Evolutionary conservation across 2,888 invertebrate species (phyloP).

Genomic region (Magallana nippona): DNA sequence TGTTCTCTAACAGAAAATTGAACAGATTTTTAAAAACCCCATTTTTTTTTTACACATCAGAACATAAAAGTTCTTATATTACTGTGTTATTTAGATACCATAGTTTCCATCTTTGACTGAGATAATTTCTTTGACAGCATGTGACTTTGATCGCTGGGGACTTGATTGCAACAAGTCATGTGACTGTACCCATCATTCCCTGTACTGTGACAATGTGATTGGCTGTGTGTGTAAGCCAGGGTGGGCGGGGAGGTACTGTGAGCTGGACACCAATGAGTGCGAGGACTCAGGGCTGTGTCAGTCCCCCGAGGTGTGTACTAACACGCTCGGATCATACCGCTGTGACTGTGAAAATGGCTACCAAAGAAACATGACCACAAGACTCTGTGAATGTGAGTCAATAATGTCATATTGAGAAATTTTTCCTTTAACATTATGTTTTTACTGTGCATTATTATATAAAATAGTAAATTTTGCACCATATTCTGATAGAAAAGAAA

Average conservation of each 20-base stretch:
- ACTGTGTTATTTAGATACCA: too few species aligned
- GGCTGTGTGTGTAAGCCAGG: conserved; percentile 43
- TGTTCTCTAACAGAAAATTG: too few species aligned
- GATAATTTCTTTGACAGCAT: not conserved
- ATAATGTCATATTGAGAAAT: not conserved
- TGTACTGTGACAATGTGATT: conserved; percentile 30
- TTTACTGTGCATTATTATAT: too few species aligned
- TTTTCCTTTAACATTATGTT: not conserved
- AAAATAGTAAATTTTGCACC: not conserved
- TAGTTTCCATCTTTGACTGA: too few species aligned
- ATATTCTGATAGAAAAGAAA: not conserved
- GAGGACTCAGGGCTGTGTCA: not conserved
- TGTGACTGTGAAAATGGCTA: conserved; percentile 38
- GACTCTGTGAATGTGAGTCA: conserved; percentile 31
- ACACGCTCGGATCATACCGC: conserved; percentile 34
- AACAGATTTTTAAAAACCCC: too few species aligned
- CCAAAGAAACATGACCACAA: not conserved
- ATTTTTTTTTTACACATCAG: too few species aligned
- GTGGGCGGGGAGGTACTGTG: conserved; percentile 35
- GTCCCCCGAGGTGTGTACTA: conserved; percentile 18
- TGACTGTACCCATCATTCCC: conserved; percentile 28
- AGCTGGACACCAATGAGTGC: conserved; percentile 37
- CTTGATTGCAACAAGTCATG: conserved; percentile 23
- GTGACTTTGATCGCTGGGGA: conserved; percentile 28
- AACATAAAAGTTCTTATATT: too few species aligned